Percentiles rank a stretch among this genome's conserved stretches.
phyloP scores from a whole-genome alignment of 1,140 invertebrate genomes.

The Neodiprion fabricii region DNA sequence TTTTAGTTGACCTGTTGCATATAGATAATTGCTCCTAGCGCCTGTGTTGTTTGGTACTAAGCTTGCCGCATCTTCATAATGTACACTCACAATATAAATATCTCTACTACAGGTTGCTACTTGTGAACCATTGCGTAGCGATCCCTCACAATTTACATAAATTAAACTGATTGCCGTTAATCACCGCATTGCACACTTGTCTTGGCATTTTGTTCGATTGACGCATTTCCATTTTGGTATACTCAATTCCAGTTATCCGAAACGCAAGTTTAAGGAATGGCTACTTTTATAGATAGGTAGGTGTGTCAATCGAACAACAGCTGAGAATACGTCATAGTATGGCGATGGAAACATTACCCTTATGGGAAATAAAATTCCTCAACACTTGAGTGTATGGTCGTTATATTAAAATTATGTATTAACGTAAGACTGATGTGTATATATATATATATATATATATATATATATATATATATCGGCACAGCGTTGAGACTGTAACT shows the following conservation, averaged over 20 bases:
- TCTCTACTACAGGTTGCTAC: slow-evolving; percentile 29
- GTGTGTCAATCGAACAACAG: too few relatives aligned
- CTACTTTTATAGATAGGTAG: too few relatives aligned
- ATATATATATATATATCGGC: too few relatives aligned
- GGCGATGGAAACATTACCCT: too few relatives aligned
- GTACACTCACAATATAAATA: slow-evolving; percentile 21
- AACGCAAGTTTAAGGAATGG: too few relatives aligned
- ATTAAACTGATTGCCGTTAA: slow-evolving; percentile 41
- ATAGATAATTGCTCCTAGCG: slow-evolving; percentile 16
- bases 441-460: too few relatives aligned
- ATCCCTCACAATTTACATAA: slow-evolving; percentile 32
- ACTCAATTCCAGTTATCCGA: background rate
- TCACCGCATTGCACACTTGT: slow-evolving; percentile 33
- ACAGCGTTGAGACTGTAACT: too few relatives aligned
- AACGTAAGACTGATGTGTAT: too few relatives aligned
- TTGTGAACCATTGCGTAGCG: slow-evolving; percentile 62
- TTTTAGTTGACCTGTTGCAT: background rate
- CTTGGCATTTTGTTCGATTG: background rate
- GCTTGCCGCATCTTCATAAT: slow-evolving; percentile 39
- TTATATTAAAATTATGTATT: too few relatives aligned
- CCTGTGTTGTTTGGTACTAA: slow-evolving; percentile 50
- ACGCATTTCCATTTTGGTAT: background rate
- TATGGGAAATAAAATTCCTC: too few relatives aligned
- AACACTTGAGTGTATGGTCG: too few relatives aligned
- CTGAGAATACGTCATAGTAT: too few relatives aligned